Evolutionary conservation across 2,797 vertebrate species (phyloP), one percentile per base, ranked within the genome.

Genomic region (Poliocrania exsul): DNA sequence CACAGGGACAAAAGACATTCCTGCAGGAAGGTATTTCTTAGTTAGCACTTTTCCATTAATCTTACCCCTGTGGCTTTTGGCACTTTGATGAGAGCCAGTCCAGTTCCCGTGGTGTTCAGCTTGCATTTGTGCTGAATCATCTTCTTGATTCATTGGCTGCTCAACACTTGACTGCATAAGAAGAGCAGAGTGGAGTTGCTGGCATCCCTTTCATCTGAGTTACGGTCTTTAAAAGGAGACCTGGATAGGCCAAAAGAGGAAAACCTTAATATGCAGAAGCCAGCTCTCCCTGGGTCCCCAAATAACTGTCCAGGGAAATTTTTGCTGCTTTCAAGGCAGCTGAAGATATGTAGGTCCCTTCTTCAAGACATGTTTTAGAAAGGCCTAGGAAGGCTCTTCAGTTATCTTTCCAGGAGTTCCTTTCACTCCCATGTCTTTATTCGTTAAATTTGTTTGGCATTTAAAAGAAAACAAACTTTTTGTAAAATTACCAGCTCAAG

Each of bases 1-100:
- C 74, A 38, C 25, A 6, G 42, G 79, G 47, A 91, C 89, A 85
- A 87, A 71, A 92, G 80, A 12, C 84, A 87, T 73, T 87, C 49
- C 71, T 85, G 16, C 54, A 86, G 33, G 65, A 86, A 93, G 58
- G 72, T 62, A 91, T 94, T 94, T 91, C 75, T 86, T 85, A 64
- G 70, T 86, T 92, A 94, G 86, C 79, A 69, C 69, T 95, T 89
- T 51, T 73, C 57, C 50, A 93, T 96, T 95, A 88, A 92, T 96
- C 91, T 94, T 91, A 37, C 1, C 11, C 17, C 13, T 44, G 75
- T 74, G 89, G 19, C 65, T 89, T 69, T 90, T 78, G 86, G 92
- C 74, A 53, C 57, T 73, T 80, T 89, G 95, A 94, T 73, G 91
- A 95, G 91, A 95, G 78, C 92, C 96, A 92, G 95, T 42, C 51